A percentile compares a stretch with the other conserved stretches of the same genome.
Evolutionary conservation across 2,797 vertebrate genomes (phyloP).

Genomic region (Urosaurus nigricauda): DNA sequence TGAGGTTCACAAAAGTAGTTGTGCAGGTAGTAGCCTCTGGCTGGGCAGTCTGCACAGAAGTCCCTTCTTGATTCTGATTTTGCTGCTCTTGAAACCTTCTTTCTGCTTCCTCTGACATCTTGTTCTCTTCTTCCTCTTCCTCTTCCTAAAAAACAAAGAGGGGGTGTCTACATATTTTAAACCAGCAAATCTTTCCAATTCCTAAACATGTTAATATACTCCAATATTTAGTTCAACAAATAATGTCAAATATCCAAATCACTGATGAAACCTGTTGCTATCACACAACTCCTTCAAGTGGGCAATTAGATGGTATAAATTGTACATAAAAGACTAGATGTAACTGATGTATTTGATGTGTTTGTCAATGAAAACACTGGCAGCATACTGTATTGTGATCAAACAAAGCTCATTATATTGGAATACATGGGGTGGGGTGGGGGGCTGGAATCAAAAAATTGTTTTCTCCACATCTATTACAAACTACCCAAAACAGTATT

Average conservation of each 20-base stretch:
- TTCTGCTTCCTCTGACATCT: constrained; percentile 91
- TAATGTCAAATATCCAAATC: neutral
- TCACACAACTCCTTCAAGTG: neutral
- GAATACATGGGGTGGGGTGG: neutral
- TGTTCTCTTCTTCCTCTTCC: constrained; percentile 90
- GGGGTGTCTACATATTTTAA: neutral
- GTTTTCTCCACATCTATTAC: neutral
- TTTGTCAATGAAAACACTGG: neutral
- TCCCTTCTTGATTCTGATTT: constrained; percentile 74
- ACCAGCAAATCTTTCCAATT: neutral
- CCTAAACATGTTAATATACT: neutral
- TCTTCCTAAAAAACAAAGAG: constrained; percentile 84
- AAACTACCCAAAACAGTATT: neutral
- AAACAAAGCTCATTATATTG: neutral
- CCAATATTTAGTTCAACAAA: neutral
- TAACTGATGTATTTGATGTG: neutral
- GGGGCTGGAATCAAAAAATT: neutral
- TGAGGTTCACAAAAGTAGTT: constrained; percentile 82
- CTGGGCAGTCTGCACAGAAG: constrained; percentile 75
- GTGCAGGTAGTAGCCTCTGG: constrained; percentile 75
- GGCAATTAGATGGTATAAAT: neutral
- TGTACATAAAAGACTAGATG: neutral
- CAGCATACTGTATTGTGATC: neutral
- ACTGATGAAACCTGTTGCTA: neutral
- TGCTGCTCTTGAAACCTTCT: constrained; percentile 83